A percentile compares a stretch with the other conserved stretches of the same genome.
phyloP scores from a whole-genome alignment of 2,797 vertebrate species.

The Manis pentadactyla region DNA sequence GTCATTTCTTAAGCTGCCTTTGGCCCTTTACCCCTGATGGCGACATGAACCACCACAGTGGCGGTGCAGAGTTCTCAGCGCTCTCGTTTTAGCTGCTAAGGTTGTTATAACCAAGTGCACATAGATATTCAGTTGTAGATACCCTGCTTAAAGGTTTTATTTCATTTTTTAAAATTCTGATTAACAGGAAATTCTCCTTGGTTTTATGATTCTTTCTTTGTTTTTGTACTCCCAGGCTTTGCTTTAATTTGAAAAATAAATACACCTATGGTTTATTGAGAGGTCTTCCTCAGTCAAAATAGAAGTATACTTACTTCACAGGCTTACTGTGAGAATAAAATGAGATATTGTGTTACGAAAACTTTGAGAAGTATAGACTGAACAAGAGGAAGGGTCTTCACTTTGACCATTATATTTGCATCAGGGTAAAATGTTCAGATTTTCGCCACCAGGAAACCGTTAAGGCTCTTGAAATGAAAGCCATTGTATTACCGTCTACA shows the following conservation, averaged over 20 bases:
- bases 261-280: not conserved
- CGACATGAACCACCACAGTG: rapidly evolving
- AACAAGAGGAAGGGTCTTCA: not conserved
- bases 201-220: not conserved
- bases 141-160: not conserved
- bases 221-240: not conserved
- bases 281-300: not conserved
- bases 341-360: not conserved
- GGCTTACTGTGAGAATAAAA: not conserved
- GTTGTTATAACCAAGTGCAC: not conserved
- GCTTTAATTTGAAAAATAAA: not conserved
- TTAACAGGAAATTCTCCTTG: not conserved
- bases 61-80: not conserved
- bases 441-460: not conserved
- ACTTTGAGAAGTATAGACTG: not conserved
- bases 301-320: not conserved
- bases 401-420: not conserved
- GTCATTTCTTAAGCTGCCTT: rapidly evolving
- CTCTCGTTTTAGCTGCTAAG: not conserved
- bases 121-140: not conserved
- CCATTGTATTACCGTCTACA: rapidly evolving
- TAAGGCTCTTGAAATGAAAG: not conserved
- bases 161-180: not conserved
- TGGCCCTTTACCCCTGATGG: rapidly evolving
- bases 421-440: not conserved